Evolutionary conservation across 2,888 invertebrate species (phyloP).

Genomic region (Metopia argyrocephala): DNA sequence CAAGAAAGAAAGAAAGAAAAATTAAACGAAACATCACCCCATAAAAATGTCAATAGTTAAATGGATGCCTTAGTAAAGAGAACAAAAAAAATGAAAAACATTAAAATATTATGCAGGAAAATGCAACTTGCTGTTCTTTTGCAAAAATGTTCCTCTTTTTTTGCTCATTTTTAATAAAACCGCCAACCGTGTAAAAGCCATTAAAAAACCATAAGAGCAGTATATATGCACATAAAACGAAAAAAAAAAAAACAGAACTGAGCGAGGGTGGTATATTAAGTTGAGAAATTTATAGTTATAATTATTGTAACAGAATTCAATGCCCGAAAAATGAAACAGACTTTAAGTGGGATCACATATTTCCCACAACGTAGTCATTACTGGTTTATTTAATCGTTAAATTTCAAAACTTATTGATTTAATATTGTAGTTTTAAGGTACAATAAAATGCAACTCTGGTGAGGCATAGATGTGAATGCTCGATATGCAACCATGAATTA

Average conservation of each 20-base stretch:
- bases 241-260: not conserved
- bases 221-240: conserved; percentile 1
- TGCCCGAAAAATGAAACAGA: no score
- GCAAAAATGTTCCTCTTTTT: not conserved
- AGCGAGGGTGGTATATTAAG: not conserved
- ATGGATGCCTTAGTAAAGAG: conserved; percentile 43
- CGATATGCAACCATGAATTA: no score
- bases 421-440: no score
- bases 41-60: conserved; percentile 65
- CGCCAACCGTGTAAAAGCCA: conserved; percentile 62
- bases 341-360: no score
- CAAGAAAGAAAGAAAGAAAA: not conserved
- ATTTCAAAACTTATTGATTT: no score
- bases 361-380: no score
- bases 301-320: no score
- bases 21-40: conserved; percentile 61
- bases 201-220: conserved; percentile 62
- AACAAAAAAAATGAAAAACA: conserved; percentile 21
- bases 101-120: conserved; percentile 8
- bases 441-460: no score
- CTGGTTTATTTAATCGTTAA: no score
- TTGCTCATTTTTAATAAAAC: conserved; percentile 30
- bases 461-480: no score
- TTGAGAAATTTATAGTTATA: not conserved
- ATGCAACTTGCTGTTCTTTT: conserved; percentile 53